These are phyloP conservation scores for Mohoua ochrocephala DNA, from an alignment of 2,113 vertebrate genomes.

Conservation along the genomic window DNA sequence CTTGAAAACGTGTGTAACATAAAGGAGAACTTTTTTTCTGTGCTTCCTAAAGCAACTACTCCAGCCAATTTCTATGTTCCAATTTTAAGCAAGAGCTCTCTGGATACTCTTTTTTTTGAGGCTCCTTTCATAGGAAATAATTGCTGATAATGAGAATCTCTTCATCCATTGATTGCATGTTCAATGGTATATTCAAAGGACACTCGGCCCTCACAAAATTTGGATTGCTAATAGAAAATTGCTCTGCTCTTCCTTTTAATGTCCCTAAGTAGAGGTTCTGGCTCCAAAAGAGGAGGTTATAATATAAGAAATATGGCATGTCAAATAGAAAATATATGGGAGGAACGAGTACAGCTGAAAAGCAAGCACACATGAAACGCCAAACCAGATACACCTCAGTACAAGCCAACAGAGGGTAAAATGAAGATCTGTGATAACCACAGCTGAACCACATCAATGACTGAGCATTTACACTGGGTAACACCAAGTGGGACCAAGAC, in stretches of 20 bases:
- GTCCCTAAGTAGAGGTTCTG: background rate
- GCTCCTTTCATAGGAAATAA: background rate
- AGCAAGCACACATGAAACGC: background rate
- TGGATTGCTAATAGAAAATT: background rate
- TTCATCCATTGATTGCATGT: background rate
- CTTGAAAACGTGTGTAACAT: background rate
- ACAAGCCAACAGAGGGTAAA: background rate
- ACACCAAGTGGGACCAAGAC: background rate
- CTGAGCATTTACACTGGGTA: background rate
- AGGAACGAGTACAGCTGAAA: background rate
- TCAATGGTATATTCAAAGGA: background rate
- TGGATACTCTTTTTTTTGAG: background rate
- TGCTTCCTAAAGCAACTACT: background rate
- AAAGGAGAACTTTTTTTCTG: background rate
- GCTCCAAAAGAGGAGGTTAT: background rate
- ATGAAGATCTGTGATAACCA: background rate
- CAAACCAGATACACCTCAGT: background rate
- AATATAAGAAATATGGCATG: background rate
- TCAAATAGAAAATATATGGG: background rate
- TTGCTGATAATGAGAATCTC: background rate
- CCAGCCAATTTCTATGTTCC: background rate
- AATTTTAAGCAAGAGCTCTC: background rate
- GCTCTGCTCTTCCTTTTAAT: background rate
- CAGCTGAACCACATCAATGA: background rate
- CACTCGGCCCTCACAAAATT: background rate